These are phyloP conservation scores for Nyctibius bracteatus DNA, from an alignment of 2,113 vertebrate genomes.

Conservation along the genomic window DNA sequence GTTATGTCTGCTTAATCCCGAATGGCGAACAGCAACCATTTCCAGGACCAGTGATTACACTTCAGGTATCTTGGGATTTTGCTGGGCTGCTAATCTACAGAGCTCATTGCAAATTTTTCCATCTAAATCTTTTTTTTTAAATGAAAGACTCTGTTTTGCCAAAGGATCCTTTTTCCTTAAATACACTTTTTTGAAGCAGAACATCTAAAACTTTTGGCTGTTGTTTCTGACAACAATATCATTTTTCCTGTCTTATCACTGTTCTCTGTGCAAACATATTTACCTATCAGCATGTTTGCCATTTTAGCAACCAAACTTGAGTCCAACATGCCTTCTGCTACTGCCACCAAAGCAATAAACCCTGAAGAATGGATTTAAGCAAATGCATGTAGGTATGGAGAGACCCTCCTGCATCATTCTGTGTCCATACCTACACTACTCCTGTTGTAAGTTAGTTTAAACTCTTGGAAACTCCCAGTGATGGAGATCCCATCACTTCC, in stretches of 20 bases:
- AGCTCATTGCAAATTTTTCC: background rate
- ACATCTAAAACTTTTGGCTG: background rate
- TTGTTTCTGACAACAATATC: background rate
- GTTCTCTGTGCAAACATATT: slow-evolving; percentile 1
- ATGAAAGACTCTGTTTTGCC: background rate
- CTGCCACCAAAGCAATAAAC: background rate
- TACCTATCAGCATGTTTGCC: background rate
- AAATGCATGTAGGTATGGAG: background rate
- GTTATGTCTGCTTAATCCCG: background rate
- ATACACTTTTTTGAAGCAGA: background rate
- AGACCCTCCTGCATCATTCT: background rate
- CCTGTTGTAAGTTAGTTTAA: background rate
- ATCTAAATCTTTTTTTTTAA: background rate
- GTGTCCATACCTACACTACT: background rate
- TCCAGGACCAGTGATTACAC: background rate
- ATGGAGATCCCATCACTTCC: background rate
- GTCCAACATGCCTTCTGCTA: background rate
- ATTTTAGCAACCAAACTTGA: background rate
- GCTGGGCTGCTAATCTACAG: background rate
- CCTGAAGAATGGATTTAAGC: background rate
- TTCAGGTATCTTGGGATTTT: background rate
- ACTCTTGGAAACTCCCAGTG: background rate
- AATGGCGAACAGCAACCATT: background rate
- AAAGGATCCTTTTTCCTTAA: background rate
- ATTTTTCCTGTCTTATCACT: slow-evolving; percentile 27